phyloP scores from a whole-genome alignment of 2,797 vertebrate species.

The Megaceryle alcyon region DNA sequence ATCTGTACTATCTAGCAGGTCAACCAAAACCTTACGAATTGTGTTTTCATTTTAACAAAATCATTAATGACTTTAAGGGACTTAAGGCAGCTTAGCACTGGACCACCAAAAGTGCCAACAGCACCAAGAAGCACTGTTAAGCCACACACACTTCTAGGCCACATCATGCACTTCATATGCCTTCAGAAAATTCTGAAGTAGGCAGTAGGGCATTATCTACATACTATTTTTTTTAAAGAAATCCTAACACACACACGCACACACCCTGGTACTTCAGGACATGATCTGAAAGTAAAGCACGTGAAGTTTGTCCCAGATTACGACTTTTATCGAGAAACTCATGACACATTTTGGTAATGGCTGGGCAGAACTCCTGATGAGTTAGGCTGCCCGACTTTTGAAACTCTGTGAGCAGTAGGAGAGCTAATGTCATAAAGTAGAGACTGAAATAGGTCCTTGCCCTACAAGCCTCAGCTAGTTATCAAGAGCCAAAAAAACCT shows the following conservation, averaged over 20 bases:
- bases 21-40: too few relatives aligned
- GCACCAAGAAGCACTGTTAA: background rate
- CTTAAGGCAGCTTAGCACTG: background rate
- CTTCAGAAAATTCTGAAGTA: background rate
- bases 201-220: background rate
- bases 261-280: background rate
- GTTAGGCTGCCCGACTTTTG: background rate
- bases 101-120: background rate
- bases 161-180: background rate
- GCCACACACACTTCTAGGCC: background rate
- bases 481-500: background rate
- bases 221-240: background rate
- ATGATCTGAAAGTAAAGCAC: background rate
- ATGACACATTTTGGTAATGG: background rate
- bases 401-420: fast-evolving
- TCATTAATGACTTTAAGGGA: background rate
- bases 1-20: too few relatives aligned
- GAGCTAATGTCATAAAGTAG: background rate
- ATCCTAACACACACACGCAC: background rate
- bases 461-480: background rate
- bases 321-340: background rate
- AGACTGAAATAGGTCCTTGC: background rate
- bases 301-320: background rate
- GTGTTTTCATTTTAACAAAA: background rate
- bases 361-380: background rate